phyloP scores from a whole-genome alignment of 2,797 vertebrate genomes.

The Sebastes minor region DNA sequence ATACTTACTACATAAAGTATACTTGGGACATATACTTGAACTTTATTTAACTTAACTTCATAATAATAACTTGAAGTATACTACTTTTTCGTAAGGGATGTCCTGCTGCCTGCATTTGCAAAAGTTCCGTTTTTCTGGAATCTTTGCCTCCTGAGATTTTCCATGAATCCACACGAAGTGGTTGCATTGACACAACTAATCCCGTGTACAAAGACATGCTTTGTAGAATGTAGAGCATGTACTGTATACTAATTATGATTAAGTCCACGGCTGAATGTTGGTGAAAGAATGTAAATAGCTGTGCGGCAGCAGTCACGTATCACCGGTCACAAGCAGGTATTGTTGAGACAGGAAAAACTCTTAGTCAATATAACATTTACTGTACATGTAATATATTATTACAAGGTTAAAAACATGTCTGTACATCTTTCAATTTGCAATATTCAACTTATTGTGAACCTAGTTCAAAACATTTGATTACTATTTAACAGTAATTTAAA shows the following conservation, averaged over 20 bases:
- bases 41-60: too few species aligned
- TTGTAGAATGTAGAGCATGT: constrained; percentile 32
- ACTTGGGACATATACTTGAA: too few species aligned
- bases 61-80: too few species aligned
- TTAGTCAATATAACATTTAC: background rate
- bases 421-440: background rate
- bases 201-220: constrained; percentile 57
- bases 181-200: constrained; percentile 46
- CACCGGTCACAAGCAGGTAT: constrained; percentile 6
- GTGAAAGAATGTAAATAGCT: constrained; percentile 6
- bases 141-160: constrained; percentile 15
- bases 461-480: background rate
- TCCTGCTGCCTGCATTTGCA: background rate
- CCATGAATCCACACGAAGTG: constrained; percentile 36
- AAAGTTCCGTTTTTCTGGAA: background rate
- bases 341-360: background rate
- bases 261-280: background rate
- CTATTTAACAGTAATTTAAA: background rate
- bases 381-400: background rate
- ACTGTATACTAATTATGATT: background rate
- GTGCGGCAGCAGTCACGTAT: constrained; percentile 20
- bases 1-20: too few species aligned
- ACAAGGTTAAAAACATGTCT: background rate
- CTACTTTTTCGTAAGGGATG: too few species aligned
- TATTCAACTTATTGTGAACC: background rate